phyloP scores from a whole-genome alignment of 2,888 invertebrate genomes.

The Subacronicta megacephala region DNA sequence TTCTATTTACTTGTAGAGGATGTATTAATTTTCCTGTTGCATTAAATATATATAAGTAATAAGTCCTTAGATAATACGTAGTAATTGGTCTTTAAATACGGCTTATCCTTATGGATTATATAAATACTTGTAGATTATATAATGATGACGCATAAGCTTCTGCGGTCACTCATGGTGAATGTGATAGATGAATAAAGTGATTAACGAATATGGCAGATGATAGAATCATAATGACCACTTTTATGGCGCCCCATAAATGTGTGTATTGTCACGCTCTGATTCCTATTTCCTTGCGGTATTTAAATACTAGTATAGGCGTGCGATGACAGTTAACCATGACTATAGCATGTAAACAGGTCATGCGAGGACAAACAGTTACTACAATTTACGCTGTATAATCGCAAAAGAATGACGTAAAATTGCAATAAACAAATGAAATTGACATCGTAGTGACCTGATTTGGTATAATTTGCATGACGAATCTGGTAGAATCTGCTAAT shows the following conservation, averaged over 20 bases:
- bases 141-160: conserved; percentile 30
- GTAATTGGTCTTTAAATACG: conserved; percentile 35
- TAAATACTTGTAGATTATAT: conserved; percentile 42
- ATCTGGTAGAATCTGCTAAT: neutral
- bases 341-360: conserved; percentile 21
- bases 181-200: conserved; percentile 11
- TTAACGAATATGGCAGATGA: conserved; percentile 20
- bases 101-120: conserved; percentile 39
- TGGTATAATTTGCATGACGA: neutral
- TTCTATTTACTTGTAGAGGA: conserved; percentile 24
- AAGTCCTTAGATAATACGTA: conserved; percentile 29
- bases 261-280: conserved; percentile 40
- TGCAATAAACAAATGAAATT: neutral
- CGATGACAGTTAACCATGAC: conserved; percentile 13
- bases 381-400: neutral
- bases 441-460: neutral
- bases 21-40: conserved; percentile 43
- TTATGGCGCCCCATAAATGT: conserved; percentile 41
- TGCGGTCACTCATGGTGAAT: conserved; percentile 15
- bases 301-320: conserved; percentile 3
- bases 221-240: conserved; percentile 29
- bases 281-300: conserved; percentile 29
- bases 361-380: conserved; percentile 7
- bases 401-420: neutral
- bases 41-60: conserved; percentile 33